Base-by-base conservation (phyloP, 92 coral and sea anemone genomes). In the Palythoa caribaeorum region DNA sequence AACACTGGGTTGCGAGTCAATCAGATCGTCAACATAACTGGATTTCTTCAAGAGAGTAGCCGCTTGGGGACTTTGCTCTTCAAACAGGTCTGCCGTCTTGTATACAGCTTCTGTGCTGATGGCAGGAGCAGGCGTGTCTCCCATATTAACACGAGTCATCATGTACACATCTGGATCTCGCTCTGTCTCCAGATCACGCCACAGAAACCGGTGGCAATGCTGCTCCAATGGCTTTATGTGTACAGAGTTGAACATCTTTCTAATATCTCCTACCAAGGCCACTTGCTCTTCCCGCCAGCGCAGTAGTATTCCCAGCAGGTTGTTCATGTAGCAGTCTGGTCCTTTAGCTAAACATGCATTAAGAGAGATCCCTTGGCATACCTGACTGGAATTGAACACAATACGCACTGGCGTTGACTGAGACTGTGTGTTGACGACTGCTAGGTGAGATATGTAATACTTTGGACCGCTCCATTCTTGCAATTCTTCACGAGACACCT, bases 61-160 rank as follows among this genome's bases (percentile, higher is more conserved):
- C 5, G 91, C 91, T 38, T 78, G 60, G 59, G 91, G 91, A 71
- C 91, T 72, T 8, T 89, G 79, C 5, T 79, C 54, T 50, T 86
- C 48, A 52, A 90, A 90, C 38, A 59, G 65, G 19, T 90, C 88
- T 57, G 93, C 93, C 14, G 91, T 92, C 89, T 92, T 92, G 85
- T 90, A 92, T 50, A 90, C 71, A 13, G 95, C 91, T 87, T 92
- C 95, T 7, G 93, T 90, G 74, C 93, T 90, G 36, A 92, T 87
- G 60, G 89, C 95, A 19, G 93, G 90, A 17, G 93, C 90, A 3
- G 87, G 93, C n/a, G 80, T 77, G 87, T 90, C 90, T n/a, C 90
- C 90, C 90, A 90, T 90, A 86, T 90, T 90, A 80, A 87, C 90
- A 13, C 87, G 93, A 50, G 71, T 52, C 39, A 90, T 86, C 10